A percentile compares a stretch with the other conserved stretches of the same genome.
Conservation (phyloP, 2,888 invertebrate species). For the Lordiphosa fenestrarum region DNA sequence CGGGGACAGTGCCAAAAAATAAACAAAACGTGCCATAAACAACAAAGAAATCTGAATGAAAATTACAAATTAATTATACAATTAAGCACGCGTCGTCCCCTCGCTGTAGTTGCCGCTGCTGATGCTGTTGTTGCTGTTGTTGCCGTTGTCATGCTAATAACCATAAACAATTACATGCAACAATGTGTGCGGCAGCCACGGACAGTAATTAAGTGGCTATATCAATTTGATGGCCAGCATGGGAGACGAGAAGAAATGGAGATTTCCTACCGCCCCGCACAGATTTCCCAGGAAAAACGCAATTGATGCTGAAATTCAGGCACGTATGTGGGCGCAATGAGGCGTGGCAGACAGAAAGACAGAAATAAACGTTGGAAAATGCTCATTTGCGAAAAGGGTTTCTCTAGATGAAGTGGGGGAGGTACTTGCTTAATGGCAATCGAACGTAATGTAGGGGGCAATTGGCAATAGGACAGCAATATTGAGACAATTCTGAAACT, state of each 20-base stretch:
- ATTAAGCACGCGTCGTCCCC: conserved; percentile 73
- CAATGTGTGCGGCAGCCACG: conserved; percentile 8
- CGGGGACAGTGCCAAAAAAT: conserved; percentile 33
- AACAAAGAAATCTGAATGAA: conserved; percentile 14
- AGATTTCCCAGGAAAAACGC: conserved; percentile 61
- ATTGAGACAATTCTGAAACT: too few relatives aligned
- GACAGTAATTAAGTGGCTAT: conserved; percentile 30
- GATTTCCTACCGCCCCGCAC: conserved; percentile 45
- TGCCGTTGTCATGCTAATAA: conserved; percentile 40
- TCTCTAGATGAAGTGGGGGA: too few relatives aligned
- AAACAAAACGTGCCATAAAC: conserved; percentile 62
- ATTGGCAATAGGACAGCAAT: too few relatives aligned
- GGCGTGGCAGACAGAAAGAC: conserved; percentile 34
- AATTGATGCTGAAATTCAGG: conserved; percentile 59
- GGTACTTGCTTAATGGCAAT: too few relatives aligned
- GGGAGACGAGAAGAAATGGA: conserved; percentile 33
- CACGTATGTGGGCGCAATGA: conserved; percentile 45
- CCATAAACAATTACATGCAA: conserved; percentile 42
- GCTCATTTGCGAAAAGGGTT: too few relatives aligned
- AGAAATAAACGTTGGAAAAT: conserved; percentile 16
- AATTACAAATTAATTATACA: conserved; percentile 60
- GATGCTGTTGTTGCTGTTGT: conserved; percentile 15
- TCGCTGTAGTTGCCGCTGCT: conserved; percentile 21
- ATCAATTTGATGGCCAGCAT: conserved; percentile 34
- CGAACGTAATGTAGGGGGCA: too few relatives aligned